Percentiles rank a stretch among this genome's conserved stretches.
phyloP scores from a whole-genome alignment of 2,113 vertebrate species.

The Perccottus glenii region DNA sequence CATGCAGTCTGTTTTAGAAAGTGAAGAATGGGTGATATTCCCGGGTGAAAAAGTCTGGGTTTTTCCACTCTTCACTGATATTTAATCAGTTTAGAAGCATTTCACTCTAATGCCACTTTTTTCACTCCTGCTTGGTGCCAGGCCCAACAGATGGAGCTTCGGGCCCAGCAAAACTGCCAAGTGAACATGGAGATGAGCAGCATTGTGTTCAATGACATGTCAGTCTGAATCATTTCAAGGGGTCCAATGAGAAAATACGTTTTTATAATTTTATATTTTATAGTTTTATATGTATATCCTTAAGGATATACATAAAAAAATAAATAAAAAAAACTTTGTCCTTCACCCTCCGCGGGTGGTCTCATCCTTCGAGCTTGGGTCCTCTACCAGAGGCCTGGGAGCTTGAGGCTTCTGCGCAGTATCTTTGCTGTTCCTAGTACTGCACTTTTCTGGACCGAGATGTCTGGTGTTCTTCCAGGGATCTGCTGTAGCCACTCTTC shows the following conservation, averaged over 20 bases:
- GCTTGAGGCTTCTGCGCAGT: too few relatives aligned
- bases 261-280: background rate
- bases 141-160: constrained; percentile 9
- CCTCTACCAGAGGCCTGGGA: too few relatives aligned
- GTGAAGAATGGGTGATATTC: background rate
- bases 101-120: background rate
- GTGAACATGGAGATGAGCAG: background rate
- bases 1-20: background rate
- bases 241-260: background rate
- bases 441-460: too few relatives aligned
- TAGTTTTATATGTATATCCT: background rate
- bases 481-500: too few relatives aligned
- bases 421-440: too few relatives aligned
- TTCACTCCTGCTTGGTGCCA: background rate
- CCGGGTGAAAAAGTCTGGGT: background rate
- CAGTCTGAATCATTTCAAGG: background rate
- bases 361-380: too few relatives aligned
- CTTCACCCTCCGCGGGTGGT: too few relatives aligned
- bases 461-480: too few relatives aligned
- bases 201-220: constrained; percentile 1
- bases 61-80: background rate
- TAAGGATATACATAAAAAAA: constrained; percentile 22
- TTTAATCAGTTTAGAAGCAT: background rate
- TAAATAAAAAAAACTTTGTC: too few relatives aligned
- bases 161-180: constrained; percentile 3